Conservation (phyloP, 30 jellyfish, hydroid and myxozoan genomes). For the Catostylus mosaicus region DNA sequence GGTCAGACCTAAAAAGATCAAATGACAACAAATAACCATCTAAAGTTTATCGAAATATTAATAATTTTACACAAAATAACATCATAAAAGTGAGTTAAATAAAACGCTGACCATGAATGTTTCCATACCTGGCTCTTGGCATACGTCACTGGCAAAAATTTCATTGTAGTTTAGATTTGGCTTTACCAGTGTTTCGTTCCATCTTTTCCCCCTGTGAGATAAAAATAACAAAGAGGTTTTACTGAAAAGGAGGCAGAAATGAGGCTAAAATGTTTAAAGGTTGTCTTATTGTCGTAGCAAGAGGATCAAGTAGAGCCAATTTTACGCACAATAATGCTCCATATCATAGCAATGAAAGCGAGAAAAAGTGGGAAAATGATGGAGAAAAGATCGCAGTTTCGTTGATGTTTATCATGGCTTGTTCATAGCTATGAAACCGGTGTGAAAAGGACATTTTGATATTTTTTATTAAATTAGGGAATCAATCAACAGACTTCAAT, state of each 20-base stretch:
- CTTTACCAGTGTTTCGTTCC: slow-evolving; percentile 89
- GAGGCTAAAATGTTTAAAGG: no score
- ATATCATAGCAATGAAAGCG: no score
- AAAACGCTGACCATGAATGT: no score
- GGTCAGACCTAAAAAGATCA: slow-evolving; percentile 75
- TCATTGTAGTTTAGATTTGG: slow-evolving; percentile 93
- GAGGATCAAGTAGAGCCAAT: not conserved
- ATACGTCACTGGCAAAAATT: slow-evolving; percentile 90
- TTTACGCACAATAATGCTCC: not conserved
- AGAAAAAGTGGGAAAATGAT: no score
- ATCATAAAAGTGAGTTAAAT: not conserved
- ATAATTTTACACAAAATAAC: not conserved
- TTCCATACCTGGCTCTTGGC: slow-evolving; percentile 88
- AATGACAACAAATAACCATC: not conserved
- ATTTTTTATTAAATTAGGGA: no score
- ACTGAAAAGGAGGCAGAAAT: not conserved
- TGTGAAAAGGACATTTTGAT: not conserved
- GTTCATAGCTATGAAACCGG: no score
- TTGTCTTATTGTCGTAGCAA: no score
- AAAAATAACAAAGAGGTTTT: not conserved
- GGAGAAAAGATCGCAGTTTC: no score
- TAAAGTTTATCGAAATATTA: not conserved
- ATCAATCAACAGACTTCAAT: not conserved
- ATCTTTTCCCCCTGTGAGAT: slow-evolving; percentile 74
- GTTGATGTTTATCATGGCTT: no score